A percentile compares a stretch with the other conserved stretches of the same genome.
These are phyloP conservation scores for Marronus borbonicus DNA, from an alignment of 2,888 invertebrate species.

Conservation along the genomic window DNA sequence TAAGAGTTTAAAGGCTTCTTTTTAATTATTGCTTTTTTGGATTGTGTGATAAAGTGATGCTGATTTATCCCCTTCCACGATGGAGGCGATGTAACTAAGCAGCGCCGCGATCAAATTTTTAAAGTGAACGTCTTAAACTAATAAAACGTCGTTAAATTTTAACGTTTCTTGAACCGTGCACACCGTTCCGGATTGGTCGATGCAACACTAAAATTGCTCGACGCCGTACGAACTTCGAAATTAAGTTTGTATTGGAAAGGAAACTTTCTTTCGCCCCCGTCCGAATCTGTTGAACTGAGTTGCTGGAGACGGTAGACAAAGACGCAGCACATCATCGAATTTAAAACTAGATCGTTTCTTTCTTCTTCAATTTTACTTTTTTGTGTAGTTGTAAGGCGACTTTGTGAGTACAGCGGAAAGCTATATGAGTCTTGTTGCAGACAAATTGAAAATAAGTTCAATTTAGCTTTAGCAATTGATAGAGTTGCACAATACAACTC, in stretches of 20 bases:
- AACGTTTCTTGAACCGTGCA: constrained; percentile 14
- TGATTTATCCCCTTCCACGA: neutral
- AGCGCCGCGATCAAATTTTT: constrained; percentile 7
- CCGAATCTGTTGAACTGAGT: constrained; percentile 20
- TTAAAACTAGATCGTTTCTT: constrained; percentile 1
- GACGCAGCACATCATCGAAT: neutral
- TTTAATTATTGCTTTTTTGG: constrained; percentile 21
- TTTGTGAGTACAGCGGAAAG: neutral
- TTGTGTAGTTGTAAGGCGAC: neutral
- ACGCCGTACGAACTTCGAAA: constrained; percentile 27
- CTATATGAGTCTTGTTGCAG: no score
- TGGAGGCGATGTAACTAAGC: neutral
- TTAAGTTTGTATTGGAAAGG: constrained; percentile 41
- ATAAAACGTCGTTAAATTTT: constrained; percentile 40
- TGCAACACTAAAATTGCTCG: constrained; percentile 15
- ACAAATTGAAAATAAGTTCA: no score
- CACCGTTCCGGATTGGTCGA: constrained; percentile 3
- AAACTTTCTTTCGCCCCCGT: constrained; percentile 22
- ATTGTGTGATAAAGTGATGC: no score
- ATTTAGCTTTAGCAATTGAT: no score
- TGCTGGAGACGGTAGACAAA: neutral
- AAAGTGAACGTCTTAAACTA: constrained; percentile 20
- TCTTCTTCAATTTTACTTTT: neutral
- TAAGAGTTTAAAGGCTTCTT: constrained; percentile 13
- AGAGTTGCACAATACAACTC: no score